phyloP scores from a whole-genome alignment of 1,140 invertebrate genomes.

The Arctopsyche grandis region DNA sequence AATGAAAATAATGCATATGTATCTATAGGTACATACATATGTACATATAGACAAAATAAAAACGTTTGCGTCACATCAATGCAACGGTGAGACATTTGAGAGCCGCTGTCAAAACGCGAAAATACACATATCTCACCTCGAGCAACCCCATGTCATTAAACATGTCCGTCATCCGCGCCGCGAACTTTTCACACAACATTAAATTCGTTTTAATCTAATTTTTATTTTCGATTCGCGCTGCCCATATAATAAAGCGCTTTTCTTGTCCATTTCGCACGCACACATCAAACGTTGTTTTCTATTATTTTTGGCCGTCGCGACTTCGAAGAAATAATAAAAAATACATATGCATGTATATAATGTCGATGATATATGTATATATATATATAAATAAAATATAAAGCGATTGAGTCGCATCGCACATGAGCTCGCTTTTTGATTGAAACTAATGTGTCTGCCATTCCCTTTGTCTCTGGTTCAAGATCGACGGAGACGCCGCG shows the following conservation, averaged over 20 bases:
- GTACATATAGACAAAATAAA: no score
- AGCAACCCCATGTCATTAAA: constrained; percentile 24
- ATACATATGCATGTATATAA: background rate
- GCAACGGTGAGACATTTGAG: background rate
- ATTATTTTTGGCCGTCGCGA: background rate
- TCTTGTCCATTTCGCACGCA: background rate
- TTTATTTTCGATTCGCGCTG: constrained; percentile 24
- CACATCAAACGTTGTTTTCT: background rate
- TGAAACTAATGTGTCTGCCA: constrained; percentile 37
- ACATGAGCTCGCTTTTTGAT: background rate
- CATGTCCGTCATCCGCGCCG: constrained; percentile 20
- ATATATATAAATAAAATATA: background rate
- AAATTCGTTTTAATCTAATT: constrained; percentile 35
- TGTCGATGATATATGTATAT: background rate
- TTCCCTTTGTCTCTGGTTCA: constrained; percentile 32
- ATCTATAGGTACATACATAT: background rate
- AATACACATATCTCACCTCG: background rate
- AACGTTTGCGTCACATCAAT: background rate
- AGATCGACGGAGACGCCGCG: background rate
- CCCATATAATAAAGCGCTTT: background rate
- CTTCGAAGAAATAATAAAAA: background rate
- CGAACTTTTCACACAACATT: constrained; percentile 24
- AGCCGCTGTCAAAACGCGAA: background rate
- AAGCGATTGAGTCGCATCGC: background rate
- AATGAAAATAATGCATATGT: background rate